Base-by-base conservation (phyloP, 2,888 invertebrate genomes). In the Dioctria linearis region DNA sequence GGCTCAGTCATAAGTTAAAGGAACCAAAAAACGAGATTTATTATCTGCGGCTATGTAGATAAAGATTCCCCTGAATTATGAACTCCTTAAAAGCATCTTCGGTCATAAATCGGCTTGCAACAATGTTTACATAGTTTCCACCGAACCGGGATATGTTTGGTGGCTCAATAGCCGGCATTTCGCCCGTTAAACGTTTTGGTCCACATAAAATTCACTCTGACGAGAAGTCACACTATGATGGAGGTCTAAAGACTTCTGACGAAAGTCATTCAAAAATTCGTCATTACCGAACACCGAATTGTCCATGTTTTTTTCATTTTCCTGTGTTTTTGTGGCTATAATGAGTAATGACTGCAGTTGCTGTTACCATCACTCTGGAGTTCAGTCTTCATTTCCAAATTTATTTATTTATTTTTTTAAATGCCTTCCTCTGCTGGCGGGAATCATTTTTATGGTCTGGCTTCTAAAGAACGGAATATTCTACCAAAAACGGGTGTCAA, bases 261-360 rank as follows among this genome's bases (percentile, higher is more conserved):
- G n/a, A n/a, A n/a, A n/a, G 42, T 66, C 66, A 66, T 13, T 66
- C 46, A 43, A 66, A 66, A 66, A 66, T 66, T 66, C 66, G 43
- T 66, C 66, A 66, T 66, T 13, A 43, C 66, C 46, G 46, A 65
- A 61, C 51, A 9, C 51, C 25, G 2, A 54, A 54, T n/a, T 54
- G 54, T 54, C 61, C 61, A 61, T 61, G 61, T 25, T 61, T 61
- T n/a, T 25, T 61, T 61, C 61, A 11, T 61, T n/a, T 39, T 61
- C 37, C 61, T 61, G 61, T n/a, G 61, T 39, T 46, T 66, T 66
- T 37, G 66, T 42, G 66, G 66, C 37, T 46, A 25, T 25, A 25
- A 25, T n/a, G n/a, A n/a, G n/a, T n/a, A n/a, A n/a, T 25, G 42
- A 5, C 46, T 43, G 66, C 43, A 43, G 42, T 66, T 66, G 43